Conservation (phyloP, 2,797 vertebrate genomes). For the Orientallactaga sibirica region DNA sequence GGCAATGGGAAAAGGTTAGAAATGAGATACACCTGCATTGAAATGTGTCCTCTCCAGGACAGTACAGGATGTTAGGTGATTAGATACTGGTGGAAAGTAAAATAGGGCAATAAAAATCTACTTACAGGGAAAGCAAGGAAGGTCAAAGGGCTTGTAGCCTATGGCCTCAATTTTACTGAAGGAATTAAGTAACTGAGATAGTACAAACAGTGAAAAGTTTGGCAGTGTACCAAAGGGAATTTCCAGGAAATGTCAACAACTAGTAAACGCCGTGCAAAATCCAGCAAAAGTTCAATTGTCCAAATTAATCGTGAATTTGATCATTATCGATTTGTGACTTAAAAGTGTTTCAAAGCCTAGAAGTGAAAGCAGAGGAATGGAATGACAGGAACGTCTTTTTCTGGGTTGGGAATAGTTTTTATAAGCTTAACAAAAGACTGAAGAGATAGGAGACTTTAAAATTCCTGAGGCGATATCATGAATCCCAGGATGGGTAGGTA, state of each 20-base stretch:
- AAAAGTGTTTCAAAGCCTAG: neutral
- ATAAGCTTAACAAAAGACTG: neutral
- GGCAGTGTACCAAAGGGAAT: neutral
- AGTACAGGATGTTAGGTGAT: neutral
- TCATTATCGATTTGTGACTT: constrained; percentile 52
- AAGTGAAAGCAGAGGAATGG: neutral
- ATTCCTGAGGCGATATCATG: neutral
- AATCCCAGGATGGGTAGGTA: neutral
- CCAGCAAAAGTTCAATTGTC: neutral
- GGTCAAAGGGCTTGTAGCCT: neutral
- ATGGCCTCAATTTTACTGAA: neutral
- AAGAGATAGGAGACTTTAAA: constrained; percentile 21
- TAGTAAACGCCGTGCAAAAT: constrained; percentile 2
- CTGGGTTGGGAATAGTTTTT: constrained; percentile 10
- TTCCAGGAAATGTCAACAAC: constrained; percentile 23
- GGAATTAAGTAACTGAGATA: constrained; percentile 37
- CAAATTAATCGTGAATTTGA: constrained; percentile 2
- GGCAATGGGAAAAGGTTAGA: neutral
- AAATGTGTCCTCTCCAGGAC: constrained; percentile 12
- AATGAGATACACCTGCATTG: neutral
- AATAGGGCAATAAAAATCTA: constrained; percentile 38
- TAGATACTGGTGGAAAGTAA: neutral
- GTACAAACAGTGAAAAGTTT: neutral
- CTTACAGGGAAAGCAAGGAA: constrained; percentile 22
- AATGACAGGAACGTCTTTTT: constrained; percentile 1